phyloP scores from a whole-genome alignment of 2,888 invertebrate species.

The Cheilosia impressa region DNA sequence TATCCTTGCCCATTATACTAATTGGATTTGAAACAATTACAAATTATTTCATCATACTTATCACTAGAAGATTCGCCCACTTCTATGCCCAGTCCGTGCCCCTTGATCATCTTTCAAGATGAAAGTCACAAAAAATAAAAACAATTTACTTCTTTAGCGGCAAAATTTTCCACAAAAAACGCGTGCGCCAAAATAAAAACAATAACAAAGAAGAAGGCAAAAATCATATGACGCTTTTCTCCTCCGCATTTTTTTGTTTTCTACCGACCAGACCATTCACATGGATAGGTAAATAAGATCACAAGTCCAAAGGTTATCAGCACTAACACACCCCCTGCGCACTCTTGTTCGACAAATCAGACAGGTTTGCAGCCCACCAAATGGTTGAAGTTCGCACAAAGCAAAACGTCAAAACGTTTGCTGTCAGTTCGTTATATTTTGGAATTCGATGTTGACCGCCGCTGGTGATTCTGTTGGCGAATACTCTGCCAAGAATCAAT shows the following conservation, averaged over 20 bases:
- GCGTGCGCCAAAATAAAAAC: neutral
- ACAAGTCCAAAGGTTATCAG: slow-evolving; percentile 54
- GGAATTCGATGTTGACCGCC: slow-evolving; percentile 32
- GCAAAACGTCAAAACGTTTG: slow-evolving; percentile 53
- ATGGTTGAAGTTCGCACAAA: slow-evolving; percentile 46
- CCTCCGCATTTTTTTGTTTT: slow-evolving; percentile 11
- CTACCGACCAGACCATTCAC: neutral
- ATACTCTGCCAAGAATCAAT: slow-evolving; percentile 63
- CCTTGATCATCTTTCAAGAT: slow-evolving; percentile 35
- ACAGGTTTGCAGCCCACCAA: slow-evolving; percentile 28
- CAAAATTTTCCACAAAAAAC: neutral
- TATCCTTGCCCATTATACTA: neutral
- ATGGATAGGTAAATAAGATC: slow-evolving; percentile 25
- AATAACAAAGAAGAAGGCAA: neutral
- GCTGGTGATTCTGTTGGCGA: slow-evolving; percentile 51
- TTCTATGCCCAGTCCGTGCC: neutral
- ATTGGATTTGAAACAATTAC: slow-evolving; percentile 22
- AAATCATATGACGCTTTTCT: slow-evolving; percentile 33
- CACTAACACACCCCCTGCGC: slow-evolving; percentile 30
- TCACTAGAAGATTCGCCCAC: slow-evolving; percentile 43
- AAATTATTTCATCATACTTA: slow-evolving; percentile 45
- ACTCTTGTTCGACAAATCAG: slow-evolving; percentile 58
- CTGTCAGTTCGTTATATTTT: slow-evolving; percentile 52
- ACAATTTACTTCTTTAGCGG: neutral
- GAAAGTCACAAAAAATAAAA: neutral